Evolutionary conservation across 2,797 vertebrate genomes (phyloP), one percentile per base, ranked within the genome.

Genomic region (Masticophis lateralis): DNA sequence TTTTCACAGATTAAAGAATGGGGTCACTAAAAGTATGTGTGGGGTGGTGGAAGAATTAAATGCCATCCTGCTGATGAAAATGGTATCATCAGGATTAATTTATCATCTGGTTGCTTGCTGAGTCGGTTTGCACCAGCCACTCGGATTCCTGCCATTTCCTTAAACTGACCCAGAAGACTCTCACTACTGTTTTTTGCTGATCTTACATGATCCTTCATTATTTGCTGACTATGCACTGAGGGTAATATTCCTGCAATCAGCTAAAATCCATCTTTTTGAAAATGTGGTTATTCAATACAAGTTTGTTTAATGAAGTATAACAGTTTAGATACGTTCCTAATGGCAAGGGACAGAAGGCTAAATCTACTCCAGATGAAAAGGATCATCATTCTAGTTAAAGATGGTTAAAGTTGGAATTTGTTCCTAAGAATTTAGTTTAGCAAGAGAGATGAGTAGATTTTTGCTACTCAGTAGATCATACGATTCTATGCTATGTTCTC

Each of bases 341-440:
- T 94, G 89, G 61, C 89, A 88, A 95, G 74, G 79, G 90, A 86
- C 92, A 95, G 96, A 95, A 63, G 59, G 90, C 91, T 94, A 96
- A 97, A 95, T 93, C 94, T 92, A 95, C 94, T 95, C 94, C 95
- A 97, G 95, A 96, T 96, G 96, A 97, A 97, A 96, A 94, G 90
- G 91, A 96, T 96, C 95, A 95, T 95, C 79, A 47, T 47, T 83
- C 90, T 90, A 86, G 91, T 94, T 95, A 93, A 91, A 94, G 96
- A 94, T 61, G 14, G 91, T 94, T 93, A 92, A 95, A 37, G 59
- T 94, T 86, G 66, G 88, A 1, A 88, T 95, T 95, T 87, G 93
- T 89, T 94, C 51, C 89, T 95, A 94, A 91, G 83, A 92, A 88
- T 91, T 94, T 95, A 97, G 91, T 94, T 28, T 91, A 95, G 79